Evolutionary conservation across 2,797 vertebrate genomes (phyloP).

Genomic region (Syndactyla subalaris): DNA sequence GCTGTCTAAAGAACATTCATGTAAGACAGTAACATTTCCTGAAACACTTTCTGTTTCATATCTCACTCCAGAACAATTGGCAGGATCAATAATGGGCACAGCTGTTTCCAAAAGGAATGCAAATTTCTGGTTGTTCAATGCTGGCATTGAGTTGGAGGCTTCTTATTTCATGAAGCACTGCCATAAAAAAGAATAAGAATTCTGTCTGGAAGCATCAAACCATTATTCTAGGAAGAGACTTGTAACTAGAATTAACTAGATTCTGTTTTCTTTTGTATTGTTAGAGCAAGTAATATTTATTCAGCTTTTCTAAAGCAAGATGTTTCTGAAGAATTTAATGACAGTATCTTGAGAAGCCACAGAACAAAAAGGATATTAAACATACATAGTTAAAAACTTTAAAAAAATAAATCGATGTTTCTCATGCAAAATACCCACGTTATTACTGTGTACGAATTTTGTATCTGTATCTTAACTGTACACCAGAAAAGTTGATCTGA

Average conservation of each 20-base stretch:
- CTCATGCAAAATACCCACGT: background rate
- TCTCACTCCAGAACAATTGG: background rate
- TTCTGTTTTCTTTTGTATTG: background rate
- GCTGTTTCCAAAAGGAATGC: background rate
- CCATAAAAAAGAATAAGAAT: background rate
- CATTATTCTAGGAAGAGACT: background rate
- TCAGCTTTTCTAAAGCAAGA: background rate
- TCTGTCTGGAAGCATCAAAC: background rate
- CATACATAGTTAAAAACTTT: background rate
- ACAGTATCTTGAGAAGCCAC: accelerated
- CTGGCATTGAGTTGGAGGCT: background rate
- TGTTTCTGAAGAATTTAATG: background rate
- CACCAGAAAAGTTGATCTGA: background rate
- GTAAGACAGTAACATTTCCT: background rate
- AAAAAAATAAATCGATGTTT: background rate
- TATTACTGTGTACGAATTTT: background rate
- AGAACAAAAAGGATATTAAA: background rate
- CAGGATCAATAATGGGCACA: background rate
- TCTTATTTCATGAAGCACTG: background rate
- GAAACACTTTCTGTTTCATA: background rate
- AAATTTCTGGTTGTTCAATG: background rate
- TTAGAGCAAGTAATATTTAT: background rate
- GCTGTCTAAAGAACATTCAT: background rate
- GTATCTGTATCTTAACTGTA: background rate
- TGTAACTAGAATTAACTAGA: background rate